phyloP scores from a whole-genome alignment of 2,888 invertebrate genomes.

The Steinernema scapterisci region DNA sequence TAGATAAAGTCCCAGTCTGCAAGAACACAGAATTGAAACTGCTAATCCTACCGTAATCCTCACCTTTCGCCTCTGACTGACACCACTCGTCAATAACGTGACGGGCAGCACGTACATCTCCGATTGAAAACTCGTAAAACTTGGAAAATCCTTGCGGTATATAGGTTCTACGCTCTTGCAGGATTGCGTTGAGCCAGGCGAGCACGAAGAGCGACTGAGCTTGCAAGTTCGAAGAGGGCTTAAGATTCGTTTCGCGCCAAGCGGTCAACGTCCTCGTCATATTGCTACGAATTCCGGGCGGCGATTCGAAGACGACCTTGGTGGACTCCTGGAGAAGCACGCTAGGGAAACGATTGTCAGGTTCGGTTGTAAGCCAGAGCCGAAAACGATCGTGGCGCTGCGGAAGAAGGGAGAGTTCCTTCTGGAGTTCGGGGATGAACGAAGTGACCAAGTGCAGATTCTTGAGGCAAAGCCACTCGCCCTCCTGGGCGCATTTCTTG shows the following conservation, averaged over 20 bases:
- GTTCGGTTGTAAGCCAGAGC: slow-evolving; percentile 86
- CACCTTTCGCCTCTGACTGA: slow-evolving; percentile 64
- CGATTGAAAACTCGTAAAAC: slow-evolving; percentile 84
- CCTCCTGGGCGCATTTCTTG: slow-evolving; percentile 73
- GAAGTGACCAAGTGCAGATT: slow-evolving; percentile 78
- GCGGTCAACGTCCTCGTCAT: slow-evolving; percentile 78
- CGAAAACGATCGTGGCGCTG: slow-evolving; percentile 73
- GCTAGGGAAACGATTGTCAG: slow-evolving; percentile 72
- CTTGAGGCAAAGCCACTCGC: slow-evolving; percentile 81
- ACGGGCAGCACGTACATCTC: slow-evolving; percentile 79
- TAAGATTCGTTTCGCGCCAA: slow-evolving; percentile 66
- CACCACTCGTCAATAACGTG: slow-evolving; percentile 70
- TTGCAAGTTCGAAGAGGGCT: slow-evolving; percentile 49
- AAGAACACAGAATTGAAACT: too few species aligned
- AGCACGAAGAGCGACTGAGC: slow-evolving; percentile 77
- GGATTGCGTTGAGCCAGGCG: slow-evolving; percentile 85
- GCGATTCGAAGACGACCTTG: slow-evolving; percentile 71
- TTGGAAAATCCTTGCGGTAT: slow-evolving; percentile 89
- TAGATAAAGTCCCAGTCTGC: slow-evolving; percentile 78
- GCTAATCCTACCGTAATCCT: slow-evolving; percentile 3
- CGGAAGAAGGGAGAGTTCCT: slow-evolving; percentile 68
- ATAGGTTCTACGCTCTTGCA: slow-evolving; percentile 85
- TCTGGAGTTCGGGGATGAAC: slow-evolving; percentile 77
- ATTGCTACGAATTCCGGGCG: slow-evolving; percentile 84
- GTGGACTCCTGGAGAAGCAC: slow-evolving; percentile 57